Evolutionary conservation across 2,797 vertebrate species (phyloP), one percentile per base, ranked within the genome.

Genomic region (Silurus aristotelis): DNA sequence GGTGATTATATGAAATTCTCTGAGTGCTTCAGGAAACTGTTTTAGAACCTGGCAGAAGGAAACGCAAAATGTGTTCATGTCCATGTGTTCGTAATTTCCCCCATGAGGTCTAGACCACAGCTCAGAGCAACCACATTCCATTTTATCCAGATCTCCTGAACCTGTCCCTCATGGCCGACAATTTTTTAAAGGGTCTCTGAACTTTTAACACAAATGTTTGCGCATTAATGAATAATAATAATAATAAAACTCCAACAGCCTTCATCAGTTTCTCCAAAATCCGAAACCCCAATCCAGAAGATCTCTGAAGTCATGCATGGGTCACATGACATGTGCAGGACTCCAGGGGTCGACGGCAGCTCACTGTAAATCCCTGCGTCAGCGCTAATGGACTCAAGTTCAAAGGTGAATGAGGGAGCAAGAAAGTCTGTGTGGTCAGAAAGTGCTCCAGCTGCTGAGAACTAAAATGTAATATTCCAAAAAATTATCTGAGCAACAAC

Each of bases 281-380:
- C 70, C 43, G 31, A 67, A 25, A 67, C 25, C 5, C 14, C 5
- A 27, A 90, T 91, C 92, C 91, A 91, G 88, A 73, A 67, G 91
- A 94, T 89, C 92, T 87, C 90, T 89, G 91, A 94, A 91, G 93
- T 92, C 91, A 92, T 90, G 91, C 81, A 85, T 90, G 90, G 89
- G 90, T 93, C 80, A 91, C 90, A 92, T 92, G 93, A 89, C 92
- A 92, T 85, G 81, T 2, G 87, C 90, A 92, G 91, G 91, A 90
- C 91, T 92, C 91, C 93, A 88, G 89, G 82, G 89, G 90, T 91
- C 88, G 89, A 78, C 0, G 68, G 58, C 75, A 83, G 79, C 61
- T 82, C 67, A 4, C 60, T 27, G 38, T 55, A 56, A 84, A 85
- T 14, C 14, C 84, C 15, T 2, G 27, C 85, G 77, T 77, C n/a